Conservation (phyloP, 2,888 invertebrate species). For the Fragum whitleyi region DNA sequence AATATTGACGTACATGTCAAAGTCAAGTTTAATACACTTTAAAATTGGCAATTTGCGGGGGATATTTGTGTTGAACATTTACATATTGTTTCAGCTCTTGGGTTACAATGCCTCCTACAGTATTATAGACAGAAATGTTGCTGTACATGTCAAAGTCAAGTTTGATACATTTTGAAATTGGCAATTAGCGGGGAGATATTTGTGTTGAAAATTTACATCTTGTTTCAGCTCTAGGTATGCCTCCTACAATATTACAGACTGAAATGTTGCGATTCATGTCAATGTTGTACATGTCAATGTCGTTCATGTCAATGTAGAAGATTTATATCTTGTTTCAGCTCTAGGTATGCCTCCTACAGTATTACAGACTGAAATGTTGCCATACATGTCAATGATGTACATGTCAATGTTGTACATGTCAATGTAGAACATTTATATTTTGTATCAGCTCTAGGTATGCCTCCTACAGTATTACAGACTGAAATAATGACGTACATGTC, state of each 20-base stretch:
- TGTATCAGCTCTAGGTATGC: constrained; percentile 72
- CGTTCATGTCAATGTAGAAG: not conserved
- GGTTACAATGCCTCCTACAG: constrained; percentile 76
- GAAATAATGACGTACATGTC: constrained; percentile 78
- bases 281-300: no score
- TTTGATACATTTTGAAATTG: no score
- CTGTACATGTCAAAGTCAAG: constrained; percentile 76
- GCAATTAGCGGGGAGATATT: no score
- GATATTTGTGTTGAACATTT: no score
- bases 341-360: constrained; percentile 75
- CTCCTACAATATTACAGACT: constrained; percentile 76
- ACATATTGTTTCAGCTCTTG: no score
- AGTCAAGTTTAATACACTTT: no score
- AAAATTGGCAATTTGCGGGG: no score
- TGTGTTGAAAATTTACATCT: no score
- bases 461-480: constrained; percentile 76
- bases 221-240: constrained; percentile 56
- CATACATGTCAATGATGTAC: no score
- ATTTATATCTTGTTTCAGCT: constrained; percentile 67
- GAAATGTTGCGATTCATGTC: constrained; percentile 77
- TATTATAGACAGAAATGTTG: constrained; percentile 76
- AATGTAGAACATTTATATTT: no score
- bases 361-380: constrained; percentile 77
- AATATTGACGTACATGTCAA: constrained; percentile 76
- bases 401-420: no score